Evolutionary conservation across 2,888 invertebrate species (phyloP).

Genomic region (Leucophora obtusa): DNA sequence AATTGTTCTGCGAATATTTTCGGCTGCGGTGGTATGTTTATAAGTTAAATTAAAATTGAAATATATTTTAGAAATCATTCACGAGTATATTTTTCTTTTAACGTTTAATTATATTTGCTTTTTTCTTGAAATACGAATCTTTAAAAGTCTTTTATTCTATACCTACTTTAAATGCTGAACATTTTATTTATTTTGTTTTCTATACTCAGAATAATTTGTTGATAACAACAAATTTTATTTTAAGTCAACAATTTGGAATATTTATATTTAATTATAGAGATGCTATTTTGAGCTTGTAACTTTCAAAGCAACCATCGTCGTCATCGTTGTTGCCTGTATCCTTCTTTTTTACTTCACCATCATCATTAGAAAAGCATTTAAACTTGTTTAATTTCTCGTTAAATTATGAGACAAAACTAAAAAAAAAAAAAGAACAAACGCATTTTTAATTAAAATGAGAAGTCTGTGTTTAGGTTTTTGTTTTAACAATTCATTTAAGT

Average conservation of each 20-base stretch:
- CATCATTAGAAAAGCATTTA: conserved; percentile 23
- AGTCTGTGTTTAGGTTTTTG: background rate
- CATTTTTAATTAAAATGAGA: conserved; percentile 49
- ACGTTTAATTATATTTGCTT: background rate
- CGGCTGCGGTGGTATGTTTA: no score
- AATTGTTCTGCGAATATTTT: no score
- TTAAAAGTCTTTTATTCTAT: background rate
- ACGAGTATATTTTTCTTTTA: background rate
- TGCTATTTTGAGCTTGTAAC: background rate
- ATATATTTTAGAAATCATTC: background rate
- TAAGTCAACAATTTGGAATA: no score
- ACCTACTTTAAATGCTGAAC: background rate
- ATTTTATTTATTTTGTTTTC: background rate
- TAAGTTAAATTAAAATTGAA: no score
- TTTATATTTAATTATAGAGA: no score
- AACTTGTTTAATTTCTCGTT: conserved; percentile 52
- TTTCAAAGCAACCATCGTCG: background rate
- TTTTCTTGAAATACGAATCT: background rate
- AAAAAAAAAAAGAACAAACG: background rate
- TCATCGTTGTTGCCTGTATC: background rate
- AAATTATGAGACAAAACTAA: conserved; percentile 34
- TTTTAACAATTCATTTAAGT: conserved; percentile 20
- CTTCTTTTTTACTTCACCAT: background rate
- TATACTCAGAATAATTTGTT: background rate
- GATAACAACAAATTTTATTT: no score